A percentile compares a stretch with the other conserved stretches of the same genome.
Evolutionary conservation across 2,113 vertebrate genomes (phyloP).

Genomic region (Megalops atlanticus): DNA sequence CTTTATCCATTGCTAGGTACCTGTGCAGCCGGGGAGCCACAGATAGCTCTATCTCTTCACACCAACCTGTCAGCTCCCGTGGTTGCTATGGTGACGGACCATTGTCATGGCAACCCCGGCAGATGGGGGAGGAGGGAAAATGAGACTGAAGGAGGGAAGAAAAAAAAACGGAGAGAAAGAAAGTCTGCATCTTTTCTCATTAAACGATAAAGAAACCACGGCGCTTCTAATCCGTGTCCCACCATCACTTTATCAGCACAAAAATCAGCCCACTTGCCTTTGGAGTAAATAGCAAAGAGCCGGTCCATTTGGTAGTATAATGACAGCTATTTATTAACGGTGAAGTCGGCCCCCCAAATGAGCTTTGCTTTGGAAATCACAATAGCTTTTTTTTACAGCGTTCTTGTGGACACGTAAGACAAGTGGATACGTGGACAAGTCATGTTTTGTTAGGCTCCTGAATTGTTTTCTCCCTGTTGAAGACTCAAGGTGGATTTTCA

Average conservation of each 20-base stretch:
- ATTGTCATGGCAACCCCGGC: constrained; percentile 66
- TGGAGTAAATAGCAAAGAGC: constrained; percentile 47
- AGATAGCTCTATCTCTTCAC: constrained; percentile 57
- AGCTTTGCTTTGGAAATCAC: constrained; percentile 17
- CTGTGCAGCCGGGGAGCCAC: constrained; percentile 42
- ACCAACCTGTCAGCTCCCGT: constrained; percentile 60
- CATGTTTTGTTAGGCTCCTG: constrained; percentile 36
- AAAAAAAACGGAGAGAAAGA: constrained; percentile 47
- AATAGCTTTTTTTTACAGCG: too few relatives aligned
- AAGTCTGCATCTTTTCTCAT: constrained; percentile 54
- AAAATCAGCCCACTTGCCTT: constrained; percentile 43
- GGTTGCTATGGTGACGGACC: constrained; percentile 55
- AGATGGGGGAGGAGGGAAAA: constrained; percentile 41
- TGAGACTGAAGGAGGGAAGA: constrained; percentile 24
- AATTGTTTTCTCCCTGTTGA: constrained; percentile 33
- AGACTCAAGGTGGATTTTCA: constrained; percentile 30
- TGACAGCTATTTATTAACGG: constrained; percentile 48
- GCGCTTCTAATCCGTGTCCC: constrained; percentile 46
- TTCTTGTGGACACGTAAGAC: too few relatives aligned
- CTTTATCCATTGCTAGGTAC: constrained; percentile 19
- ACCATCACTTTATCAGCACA: constrained; percentile 48
- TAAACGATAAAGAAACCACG: constrained; percentile 47
- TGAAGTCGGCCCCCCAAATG: constrained; percentile 39
- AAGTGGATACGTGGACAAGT: constrained; percentile 5
- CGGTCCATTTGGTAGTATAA: constrained; percentile 48